Base-by-base conservation (phyloP, 1,140 invertebrate species). In the Chymomyza costata region DNA sequence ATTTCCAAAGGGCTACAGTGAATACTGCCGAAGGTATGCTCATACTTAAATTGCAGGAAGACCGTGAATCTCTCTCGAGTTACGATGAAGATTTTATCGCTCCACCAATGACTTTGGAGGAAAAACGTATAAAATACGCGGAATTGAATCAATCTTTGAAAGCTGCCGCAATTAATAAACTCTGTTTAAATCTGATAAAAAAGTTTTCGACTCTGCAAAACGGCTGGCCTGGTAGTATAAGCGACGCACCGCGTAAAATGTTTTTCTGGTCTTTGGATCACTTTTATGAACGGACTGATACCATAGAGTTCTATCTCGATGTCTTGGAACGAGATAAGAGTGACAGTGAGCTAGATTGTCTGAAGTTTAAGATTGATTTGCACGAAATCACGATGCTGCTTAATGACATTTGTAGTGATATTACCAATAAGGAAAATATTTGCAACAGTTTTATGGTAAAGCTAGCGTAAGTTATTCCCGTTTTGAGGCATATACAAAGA, bases 241-340 rank as follows among this genome's bases (percentile, higher is more conserved):
- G 15, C 2, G 37, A 54, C 0, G 18, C 52, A 1, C 70, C 70
- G 0, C 21, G 70, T 10, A 28, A 39, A 1, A 28, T 76, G 2
- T 76, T 76, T 8, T 11, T 37, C 6, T 76, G 70, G 70, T 66
- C 70, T 0, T 7, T 43, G 6, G 56, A 70, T 0, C n/a, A 52
- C 25, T 76, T 76, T 19, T 0, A 49, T n/a, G 1, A 3, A 3
- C 61, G 70, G 1, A 16, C 30, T 1, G 6, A 18, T 0, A 1
- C 55, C 0, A 65, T 40, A 18, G 56, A 55, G 14, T 7, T 71
- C 3, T 78, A 76, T 28, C 35, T 78, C 8, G 65, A 55, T n/a
- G 52, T 76, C 0, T 28, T 76, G 8, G 1, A 17, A 6, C 41
- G 37, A 13, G 71, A 78, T 19, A 41, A 46, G 2, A 17, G 10